These are phyloP conservation scores for Apeltes quadracus DNA, from an alignment of 2,113 vertebrate genomes.

Conservation along the genomic window DNA sequence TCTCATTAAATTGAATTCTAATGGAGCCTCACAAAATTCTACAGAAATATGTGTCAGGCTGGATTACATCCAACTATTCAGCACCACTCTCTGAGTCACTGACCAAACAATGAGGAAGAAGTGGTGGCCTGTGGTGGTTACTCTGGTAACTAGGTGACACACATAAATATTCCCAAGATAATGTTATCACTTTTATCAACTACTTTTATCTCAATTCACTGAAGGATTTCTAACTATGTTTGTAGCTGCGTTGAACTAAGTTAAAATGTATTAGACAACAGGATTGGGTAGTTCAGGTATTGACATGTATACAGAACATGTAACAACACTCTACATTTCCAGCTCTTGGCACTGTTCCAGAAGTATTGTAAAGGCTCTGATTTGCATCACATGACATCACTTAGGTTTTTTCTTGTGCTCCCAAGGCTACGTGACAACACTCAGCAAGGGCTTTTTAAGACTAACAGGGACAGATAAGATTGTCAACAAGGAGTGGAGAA, in stretches of 20 bases:
- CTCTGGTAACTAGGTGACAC: slow-evolving; percentile 40
- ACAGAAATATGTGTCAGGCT: no score
- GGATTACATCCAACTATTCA: no score
- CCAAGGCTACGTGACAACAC: slow-evolving; percentile 12
- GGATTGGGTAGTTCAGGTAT: no score
- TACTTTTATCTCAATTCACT: background rate
- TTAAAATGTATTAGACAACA: no score
- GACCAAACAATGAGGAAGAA: slow-evolving; percentile 54
- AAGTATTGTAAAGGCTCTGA: background rate
- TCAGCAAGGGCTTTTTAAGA: background rate
- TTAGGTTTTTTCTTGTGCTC: background rate
- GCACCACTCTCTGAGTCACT: slow-evolving; percentile 63
- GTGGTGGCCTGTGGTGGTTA: background rate
- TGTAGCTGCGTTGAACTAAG: background rate
- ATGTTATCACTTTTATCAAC: no score
- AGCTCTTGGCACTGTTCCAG: no score
- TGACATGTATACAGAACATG: background rate
- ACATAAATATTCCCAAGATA: background rate
- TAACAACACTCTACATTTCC: background rate
- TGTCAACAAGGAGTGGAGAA: slow-evolving; percentile 1
- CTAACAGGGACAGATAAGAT: slow-evolving; percentile 16
- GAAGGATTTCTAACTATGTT: background rate
- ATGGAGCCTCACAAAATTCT: no score
- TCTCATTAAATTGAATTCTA: no score
- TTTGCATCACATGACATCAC: background rate